A percentile compares a stretch with the other conserved stretches of the same genome.
Evolutionary conservation across 2,888 invertebrate genomes (phyloP).

Genomic region (Xanthia icteritia): DNA sequence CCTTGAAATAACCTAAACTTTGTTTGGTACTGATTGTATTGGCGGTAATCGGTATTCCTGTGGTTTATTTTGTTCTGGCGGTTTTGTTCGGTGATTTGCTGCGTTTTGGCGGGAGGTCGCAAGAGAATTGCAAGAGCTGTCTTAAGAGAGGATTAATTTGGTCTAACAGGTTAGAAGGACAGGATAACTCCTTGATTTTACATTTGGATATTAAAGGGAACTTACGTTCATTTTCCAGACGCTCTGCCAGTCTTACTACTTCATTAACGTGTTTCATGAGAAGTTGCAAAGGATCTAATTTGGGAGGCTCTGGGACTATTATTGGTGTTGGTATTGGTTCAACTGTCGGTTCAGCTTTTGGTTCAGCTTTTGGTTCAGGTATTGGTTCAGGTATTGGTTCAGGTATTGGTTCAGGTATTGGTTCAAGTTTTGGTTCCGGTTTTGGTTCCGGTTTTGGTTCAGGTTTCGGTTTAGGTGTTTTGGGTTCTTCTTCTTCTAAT

Average conservation of each 20-base stretch:
- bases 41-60: not conserved
- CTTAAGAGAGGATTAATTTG: not conserved
- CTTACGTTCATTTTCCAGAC: conserved; percentile 24
- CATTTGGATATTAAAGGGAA: conserved; percentile 5
- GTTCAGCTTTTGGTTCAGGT: not conserved
- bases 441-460: not conserved
- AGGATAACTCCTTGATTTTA: not conserved
- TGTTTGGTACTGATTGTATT: not conserved
- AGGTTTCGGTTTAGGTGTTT: too few species aligned
- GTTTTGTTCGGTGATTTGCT: not conserved
- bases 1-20: not conserved
- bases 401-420: not conserved
- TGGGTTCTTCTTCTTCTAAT: too few species aligned
- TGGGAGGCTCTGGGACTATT: not conserved
- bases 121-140: not conserved
- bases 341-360: not conserved
- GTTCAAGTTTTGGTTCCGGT: not conserved
- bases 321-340: not conserved
- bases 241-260: conserved; percentile 9
- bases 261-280: conserved; percentile 18
- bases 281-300: not conserved
- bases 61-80: not conserved
- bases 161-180: not conserved
- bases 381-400: not conserved
- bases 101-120: not conserved